These are phyloP conservation scores for Thaleichthys pacificus DNA, from an alignment of 2,797 vertebrate species.

Conservation along the genomic window DNA sequence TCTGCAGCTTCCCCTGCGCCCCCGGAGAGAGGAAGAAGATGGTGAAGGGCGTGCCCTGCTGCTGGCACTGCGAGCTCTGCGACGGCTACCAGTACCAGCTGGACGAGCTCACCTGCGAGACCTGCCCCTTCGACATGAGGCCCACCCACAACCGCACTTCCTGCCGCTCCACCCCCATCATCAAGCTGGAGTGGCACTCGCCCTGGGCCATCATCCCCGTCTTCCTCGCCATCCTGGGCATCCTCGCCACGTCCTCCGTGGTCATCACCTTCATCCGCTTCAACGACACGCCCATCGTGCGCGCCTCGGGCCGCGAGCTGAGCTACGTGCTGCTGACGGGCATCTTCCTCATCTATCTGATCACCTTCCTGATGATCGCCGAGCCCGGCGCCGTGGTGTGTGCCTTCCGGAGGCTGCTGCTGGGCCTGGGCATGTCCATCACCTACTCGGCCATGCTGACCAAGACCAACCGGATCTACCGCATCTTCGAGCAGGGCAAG, in stretches of 20 bases:
- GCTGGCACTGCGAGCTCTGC: slow-evolving; percentile 94
- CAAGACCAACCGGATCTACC: slow-evolving; percentile 92
- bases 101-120: slow-evolving; percentile 83
- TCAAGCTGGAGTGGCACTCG: slow-evolving; percentile 86
- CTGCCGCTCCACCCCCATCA: slow-evolving; percentile 83
- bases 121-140: slow-evolving; percentile 81
- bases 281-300: slow-evolving; percentile 88
- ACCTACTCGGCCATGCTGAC: slow-evolving; percentile 89
- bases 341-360: slow-evolving; percentile 75
- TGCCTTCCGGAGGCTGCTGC: slow-evolving; percentile 70
- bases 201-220: slow-evolving; percentile 84
- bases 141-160: slow-evolving; percentile 79
- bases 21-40: slow-evolving; percentile 89
- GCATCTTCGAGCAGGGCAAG: slow-evolving; percentile 90
- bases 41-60: slow-evolving; percentile 91
- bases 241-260: slow-evolving; percentile 77
- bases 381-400: slow-evolving; percentile 81
- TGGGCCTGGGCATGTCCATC: slow-evolving; percentile 81
- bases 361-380: slow-evolving; percentile 81
- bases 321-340: slow-evolving; percentile 88
- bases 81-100: slow-evolving; percentile 86
- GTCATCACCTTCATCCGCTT: slow-evolving; percentile 81
- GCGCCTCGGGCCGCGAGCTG: slow-evolving; percentile 86
- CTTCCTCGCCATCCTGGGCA: slow-evolving; percentile 82
- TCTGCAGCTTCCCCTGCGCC: slow-evolving; percentile 87